Conservation (phyloP, 2,113 vertebrate species). For the Ammodytes dubius region DNA sequence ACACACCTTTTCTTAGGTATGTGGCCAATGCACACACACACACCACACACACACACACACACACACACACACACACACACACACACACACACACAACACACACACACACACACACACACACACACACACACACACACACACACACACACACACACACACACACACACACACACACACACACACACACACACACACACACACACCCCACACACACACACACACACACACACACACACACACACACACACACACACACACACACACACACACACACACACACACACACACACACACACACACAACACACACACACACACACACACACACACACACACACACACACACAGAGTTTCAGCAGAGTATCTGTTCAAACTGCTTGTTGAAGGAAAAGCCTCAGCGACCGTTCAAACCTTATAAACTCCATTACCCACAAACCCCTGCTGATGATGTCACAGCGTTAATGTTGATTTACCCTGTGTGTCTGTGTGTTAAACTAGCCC, state of each 20-base stretch:
- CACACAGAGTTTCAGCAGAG: too few species aligned
- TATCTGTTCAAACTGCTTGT: too few species aligned
- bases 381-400: neutral
- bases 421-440: conserved; percentile 1
- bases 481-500: too few species aligned
- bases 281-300: conserved; percentile 6
- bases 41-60: neutral
- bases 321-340: too few species aligned
- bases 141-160: neutral
- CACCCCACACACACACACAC: conserved; percentile 10
- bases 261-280: neutral
- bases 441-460: neutral
- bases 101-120: conserved; percentile 1
- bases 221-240: too few species aligned
- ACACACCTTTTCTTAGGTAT: conserved; percentile 67
- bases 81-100: neutral
- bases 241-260: too few species aligned
- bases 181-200: conserved; percentile 1
- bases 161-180: too few species aligned
- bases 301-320: too few species aligned
- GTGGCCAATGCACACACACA: conserved; percentile 22
- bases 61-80: too few species aligned
- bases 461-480: too few species aligned
- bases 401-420: neutral
- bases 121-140: conserved; percentile 23